Base-by-base conservation (phyloP, 1,140 invertebrate genomes). In the Melipona quadrifasciata region DNA sequence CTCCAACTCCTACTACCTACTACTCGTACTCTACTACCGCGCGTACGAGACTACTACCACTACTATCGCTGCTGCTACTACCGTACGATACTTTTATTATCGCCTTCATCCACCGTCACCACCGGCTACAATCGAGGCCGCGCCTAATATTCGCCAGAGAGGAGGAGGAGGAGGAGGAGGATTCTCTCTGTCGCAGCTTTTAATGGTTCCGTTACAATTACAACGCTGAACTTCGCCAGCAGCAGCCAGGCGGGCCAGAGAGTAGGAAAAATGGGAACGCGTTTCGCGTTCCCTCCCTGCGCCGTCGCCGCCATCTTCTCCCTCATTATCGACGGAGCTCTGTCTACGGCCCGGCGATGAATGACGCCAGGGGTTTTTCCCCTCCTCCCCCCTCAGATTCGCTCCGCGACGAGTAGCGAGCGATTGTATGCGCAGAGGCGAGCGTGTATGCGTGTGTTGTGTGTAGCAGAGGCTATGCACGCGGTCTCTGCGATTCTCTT, bases 311-410 rank as follows among this genome's bases (percentile, higher is more conserved):
- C 78, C 72, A 67, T 71, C 71, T 65, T 58, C 74, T 57, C 72
- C 71, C 82, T 89, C 86, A 85, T 90, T 91, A 89, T 91, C 84
- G 90, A 88, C 79, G 85, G 77, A 83, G 88, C 80, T 88, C n/a
- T 67, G 85, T 76, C 64, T 85, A 86, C 82, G 82, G 24, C 55
- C 77, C 39, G 39, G 80, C 75, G 72, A 86, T 80, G 81, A 86
- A 84, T 84, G 78, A 80, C 67, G 73, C 81, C 16, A 31, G 61
- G 61, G 24, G 75, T 81, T 85, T 58, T 39, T 2, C 34, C 34
- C 34, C 34, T 39, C 34, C 34, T 3, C 34, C 34, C 2, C 34
- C 4, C 34, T 2, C 34, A 76, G 78, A 85, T 82, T 58, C 72
- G 55, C 27, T 39, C 57, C 39, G 39, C 39, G 39, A 61, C 58